Percentiles rank a stretch among this genome's conserved stretches.
Evolutionary conservation across 2,113 vertebrate genomes (phyloP).

Genomic region (Nothoprocta perdicaria): DNA sequence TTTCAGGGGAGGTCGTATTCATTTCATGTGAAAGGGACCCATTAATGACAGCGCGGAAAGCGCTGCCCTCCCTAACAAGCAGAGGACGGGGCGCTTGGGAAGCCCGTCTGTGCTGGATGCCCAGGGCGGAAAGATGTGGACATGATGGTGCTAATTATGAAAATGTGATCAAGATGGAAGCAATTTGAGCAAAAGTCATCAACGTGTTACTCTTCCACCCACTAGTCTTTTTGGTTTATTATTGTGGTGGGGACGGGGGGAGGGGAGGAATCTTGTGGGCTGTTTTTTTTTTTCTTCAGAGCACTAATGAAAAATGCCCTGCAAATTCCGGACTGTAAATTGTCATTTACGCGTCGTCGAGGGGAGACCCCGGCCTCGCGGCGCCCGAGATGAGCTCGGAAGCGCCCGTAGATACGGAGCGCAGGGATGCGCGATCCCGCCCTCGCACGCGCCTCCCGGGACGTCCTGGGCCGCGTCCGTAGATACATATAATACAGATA

Average conservation of each 20-base stretch:
- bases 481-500: not conserved
- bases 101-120: constrained; percentile 80
- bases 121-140: constrained; percentile 88
- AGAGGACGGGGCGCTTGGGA: constrained; percentile 34
- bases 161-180: constrained; percentile 91
- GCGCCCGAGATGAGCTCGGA: not conserved
- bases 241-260: not conserved
- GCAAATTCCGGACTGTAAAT: not conserved
- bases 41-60: constrained; percentile 38
- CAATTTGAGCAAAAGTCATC: constrained; percentile 89
- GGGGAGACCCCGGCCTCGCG: not conserved
- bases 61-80: constrained; percentile 21
- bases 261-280: not conserved
- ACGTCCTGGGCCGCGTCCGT: not conserved
- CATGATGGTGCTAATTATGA: constrained; percentile 91
- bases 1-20: constrained; percentile 47
- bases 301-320: not conserved
- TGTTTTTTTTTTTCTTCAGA: not conserved
- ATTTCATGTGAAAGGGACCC: constrained; percentile 43
- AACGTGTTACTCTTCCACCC: constrained; percentile 86
- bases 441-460: not conserved
- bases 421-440: not conserved
- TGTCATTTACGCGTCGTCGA: not conserved
- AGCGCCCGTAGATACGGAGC: not conserved
- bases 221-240: constrained; percentile 67